These are phyloP conservation scores for Scleropages formosus DNA, from an alignment of 2,797 vertebrate genomes.

Conservation along the genomic window DNA sequence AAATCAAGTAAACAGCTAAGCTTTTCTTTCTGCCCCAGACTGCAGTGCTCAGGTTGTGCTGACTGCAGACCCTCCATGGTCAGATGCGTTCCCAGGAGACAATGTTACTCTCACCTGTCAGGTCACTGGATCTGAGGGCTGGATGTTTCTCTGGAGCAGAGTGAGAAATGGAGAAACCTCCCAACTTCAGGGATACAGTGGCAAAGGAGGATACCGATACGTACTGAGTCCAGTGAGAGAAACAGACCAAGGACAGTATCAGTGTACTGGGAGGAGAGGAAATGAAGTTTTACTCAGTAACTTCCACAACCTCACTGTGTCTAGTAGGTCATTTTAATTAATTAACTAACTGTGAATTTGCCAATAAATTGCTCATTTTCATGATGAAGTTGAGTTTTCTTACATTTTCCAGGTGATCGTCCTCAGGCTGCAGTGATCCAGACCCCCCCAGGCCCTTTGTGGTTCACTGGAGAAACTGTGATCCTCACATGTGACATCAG, in stretches of 20 bases:
- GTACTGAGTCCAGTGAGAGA: neutral
- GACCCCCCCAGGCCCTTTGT: no score
- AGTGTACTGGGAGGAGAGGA: neutral
- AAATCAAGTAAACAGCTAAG: no score
- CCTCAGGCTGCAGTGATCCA: no score
- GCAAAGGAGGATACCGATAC: neutral
- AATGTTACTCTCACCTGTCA: neutral
- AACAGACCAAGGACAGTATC: neutral
- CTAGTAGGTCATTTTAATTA: neutral
- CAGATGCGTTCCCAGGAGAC: conserved; percentile 8
- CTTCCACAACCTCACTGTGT: neutral
- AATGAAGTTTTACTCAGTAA: neutral
- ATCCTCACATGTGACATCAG: neutral
- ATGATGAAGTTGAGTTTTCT: no score
- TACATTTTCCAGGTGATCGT: no score
- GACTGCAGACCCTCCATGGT: neutral
- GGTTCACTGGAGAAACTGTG: neutral
- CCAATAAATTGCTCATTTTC: neutral
- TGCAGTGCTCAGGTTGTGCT: conserved; percentile 36
- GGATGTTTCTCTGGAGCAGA: neutral
- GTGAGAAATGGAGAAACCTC: neutral
- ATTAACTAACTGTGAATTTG: neutral
- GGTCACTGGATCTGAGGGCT: neutral
- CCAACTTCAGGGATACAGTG: neutral
- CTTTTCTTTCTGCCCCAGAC: conserved; percentile 22